Evolutionary conservation across 2,888 invertebrate genomes (phyloP).

Genomic region (Catocala fraxini): DNA sequence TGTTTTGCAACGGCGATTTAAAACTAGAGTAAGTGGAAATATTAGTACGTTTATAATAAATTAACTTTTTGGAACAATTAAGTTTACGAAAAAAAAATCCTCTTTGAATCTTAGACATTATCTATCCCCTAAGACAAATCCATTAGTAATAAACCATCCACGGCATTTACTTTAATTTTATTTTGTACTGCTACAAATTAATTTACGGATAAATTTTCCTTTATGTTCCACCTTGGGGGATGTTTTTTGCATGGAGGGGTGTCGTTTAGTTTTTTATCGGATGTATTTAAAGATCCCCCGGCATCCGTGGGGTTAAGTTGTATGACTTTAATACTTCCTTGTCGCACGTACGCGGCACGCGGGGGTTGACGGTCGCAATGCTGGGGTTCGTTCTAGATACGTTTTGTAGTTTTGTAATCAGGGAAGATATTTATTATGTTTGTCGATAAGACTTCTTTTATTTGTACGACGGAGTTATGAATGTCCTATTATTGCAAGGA

Average conservation of each 20-base stretch:
- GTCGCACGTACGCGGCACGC: conserved; percentile 66
- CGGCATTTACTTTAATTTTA: conserved; percentile 67
- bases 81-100: too few relatives aligned
- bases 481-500: not conserved
- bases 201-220: conserved; percentile 86
- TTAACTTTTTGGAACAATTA: too few relatives aligned
- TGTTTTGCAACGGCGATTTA: too few relatives aligned
- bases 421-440: conserved; percentile 39
- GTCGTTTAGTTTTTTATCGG: conserved; percentile 85
- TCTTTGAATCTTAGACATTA: not conserved
- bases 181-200: conserved; percentile 79
- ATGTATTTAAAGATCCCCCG: conserved; percentile 80
- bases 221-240: conserved; percentile 77
- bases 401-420: conserved; percentile 40
- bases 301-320: conserved; percentile 77
- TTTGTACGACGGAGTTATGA: conserved; percentile 6
- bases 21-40: too few relatives aligned
- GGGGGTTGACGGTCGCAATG: conserved; percentile 39
- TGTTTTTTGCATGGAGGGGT: conserved; percentile 72
- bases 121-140: conserved; percentile 14
- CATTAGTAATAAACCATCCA: conserved; percentile 26
- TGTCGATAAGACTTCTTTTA: conserved; percentile 26
- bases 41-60: too few relatives aligned
- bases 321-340: conserved; percentile 83
- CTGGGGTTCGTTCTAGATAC: conserved; percentile 46